phyloP scores from a whole-genome alignment of 2,797 vertebrate genomes.

The Taeniopygia guttata region DNA sequence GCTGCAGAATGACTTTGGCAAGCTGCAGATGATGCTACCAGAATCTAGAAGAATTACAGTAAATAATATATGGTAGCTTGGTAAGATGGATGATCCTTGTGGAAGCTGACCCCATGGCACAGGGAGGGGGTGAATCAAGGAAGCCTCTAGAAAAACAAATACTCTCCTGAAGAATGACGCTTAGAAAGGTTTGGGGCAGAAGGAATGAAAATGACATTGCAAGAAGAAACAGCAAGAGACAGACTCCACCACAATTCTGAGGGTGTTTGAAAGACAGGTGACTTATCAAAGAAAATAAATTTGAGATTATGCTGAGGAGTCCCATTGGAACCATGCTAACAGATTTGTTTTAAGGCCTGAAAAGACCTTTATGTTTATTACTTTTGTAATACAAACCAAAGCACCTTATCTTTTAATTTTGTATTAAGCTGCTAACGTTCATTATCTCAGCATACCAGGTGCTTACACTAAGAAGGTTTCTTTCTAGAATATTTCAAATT shows the following conservation, averaged over 20 bases:
- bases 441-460: background rate
- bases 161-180: background rate
- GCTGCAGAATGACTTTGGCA: background rate
- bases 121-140: background rate
- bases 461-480: background rate
- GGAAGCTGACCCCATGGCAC: background rate
- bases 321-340: background rate
- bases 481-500: background rate
- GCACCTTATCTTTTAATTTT: conserved; percentile 24
- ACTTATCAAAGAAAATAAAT: background rate
- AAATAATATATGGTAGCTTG: background rate
- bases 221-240: background rate
- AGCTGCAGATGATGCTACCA: background rate
- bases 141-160: background rate
- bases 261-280: background rate
- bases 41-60: background rate
- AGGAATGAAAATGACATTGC: background rate
- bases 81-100: background rate
- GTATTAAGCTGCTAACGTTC: conserved; percentile 29
- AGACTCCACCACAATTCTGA: background rate
- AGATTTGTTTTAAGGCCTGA: conserved; percentile 4
- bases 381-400: conserved; percentile 10
- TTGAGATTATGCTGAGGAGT: background rate
- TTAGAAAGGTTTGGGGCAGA: background rate
- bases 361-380: background rate